Evolutionary conservation across 2,888 invertebrate genomes (phyloP).

Genomic region (Platypus cylindrus): DNA sequence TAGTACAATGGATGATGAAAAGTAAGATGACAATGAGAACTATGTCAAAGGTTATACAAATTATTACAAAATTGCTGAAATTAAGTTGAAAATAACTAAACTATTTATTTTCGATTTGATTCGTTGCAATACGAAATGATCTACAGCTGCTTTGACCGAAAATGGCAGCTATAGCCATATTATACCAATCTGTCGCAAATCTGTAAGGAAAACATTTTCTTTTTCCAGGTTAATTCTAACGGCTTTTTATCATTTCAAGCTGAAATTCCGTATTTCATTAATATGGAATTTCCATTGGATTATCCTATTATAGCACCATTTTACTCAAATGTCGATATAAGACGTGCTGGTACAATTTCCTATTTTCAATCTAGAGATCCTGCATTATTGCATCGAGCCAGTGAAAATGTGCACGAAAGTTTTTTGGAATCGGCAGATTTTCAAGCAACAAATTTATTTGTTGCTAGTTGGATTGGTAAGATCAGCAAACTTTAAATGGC

Average conservation of each 20-base stretch:
- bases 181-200: too few relatives aligned
- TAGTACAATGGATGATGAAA: too few relatives aligned
- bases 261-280: constrained; percentile 76
- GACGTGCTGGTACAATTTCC: constrained; percentile 56
- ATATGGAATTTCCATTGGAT: constrained; percentile 78
- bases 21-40: too few relatives aligned
- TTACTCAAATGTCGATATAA: constrained; percentile 82
- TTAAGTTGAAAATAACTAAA: too few relatives aligned
- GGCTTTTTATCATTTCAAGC: constrained; percentile 81
- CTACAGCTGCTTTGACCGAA: too few relatives aligned
- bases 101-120: too few relatives aligned
- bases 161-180: too few relatives aligned
- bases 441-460: constrained; percentile 62
- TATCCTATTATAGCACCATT: constrained; percentile 84
- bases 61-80: too few relatives aligned
- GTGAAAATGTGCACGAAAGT: constrained; percentile 55
- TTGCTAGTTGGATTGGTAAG: constrained; percentile 70
- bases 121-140: too few relatives aligned
- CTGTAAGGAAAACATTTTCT: too few relatives aligned
- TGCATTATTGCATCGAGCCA: constrained; percentile 51
- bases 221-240: constrained; percentile 72
- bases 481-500: background rate
- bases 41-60: too few relatives aligned
- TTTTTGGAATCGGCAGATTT: constrained; percentile 64
- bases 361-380: constrained; percentile 55